These are phyloP conservation scores for Tipula lateralis DNA, from an alignment of 2,888 invertebrate genomes.

Conservation along the genomic window DNA sequence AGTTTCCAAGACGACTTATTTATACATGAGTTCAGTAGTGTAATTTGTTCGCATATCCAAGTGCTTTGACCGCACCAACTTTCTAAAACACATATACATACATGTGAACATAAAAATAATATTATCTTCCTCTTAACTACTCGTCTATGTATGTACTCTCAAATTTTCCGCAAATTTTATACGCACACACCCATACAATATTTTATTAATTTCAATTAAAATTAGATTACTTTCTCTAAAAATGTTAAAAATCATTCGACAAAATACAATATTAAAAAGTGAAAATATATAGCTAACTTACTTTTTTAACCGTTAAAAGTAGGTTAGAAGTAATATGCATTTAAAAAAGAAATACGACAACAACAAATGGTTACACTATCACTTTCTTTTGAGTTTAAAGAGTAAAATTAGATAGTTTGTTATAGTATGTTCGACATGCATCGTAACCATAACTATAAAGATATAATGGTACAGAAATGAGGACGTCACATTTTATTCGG, in stretches of 20 bases:
- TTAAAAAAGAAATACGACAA: neutral
- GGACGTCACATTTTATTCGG: neutral
- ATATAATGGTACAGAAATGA: neutral
- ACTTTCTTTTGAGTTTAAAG: slow-evolving; percentile 6
- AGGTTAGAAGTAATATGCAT: slow-evolving; percentile 19
- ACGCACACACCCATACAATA: neutral
- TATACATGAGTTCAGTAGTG: neutral
- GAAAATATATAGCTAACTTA: neutral
- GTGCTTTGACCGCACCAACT: neutral
- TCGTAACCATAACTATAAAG: neutral
- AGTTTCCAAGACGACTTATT: neutral
- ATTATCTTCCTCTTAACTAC: neutral
- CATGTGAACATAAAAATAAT: neutral
- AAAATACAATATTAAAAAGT: neutral
- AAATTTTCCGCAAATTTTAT: neutral
- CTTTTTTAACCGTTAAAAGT: neutral
- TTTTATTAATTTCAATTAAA: neutral
- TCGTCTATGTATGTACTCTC: neutral
- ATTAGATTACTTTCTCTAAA: slow-evolving; percentile 20
- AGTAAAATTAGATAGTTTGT: neutral
- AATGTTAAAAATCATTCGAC: neutral
- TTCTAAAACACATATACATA: neutral
- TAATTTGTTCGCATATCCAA: neutral
- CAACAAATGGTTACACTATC: neutral
- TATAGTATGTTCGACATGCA: neutral